These are phyloP conservation scores for Nyctibius bracteatus DNA, from an alignment of 2,113 vertebrate genomes.

Conservation along the genomic window DNA sequence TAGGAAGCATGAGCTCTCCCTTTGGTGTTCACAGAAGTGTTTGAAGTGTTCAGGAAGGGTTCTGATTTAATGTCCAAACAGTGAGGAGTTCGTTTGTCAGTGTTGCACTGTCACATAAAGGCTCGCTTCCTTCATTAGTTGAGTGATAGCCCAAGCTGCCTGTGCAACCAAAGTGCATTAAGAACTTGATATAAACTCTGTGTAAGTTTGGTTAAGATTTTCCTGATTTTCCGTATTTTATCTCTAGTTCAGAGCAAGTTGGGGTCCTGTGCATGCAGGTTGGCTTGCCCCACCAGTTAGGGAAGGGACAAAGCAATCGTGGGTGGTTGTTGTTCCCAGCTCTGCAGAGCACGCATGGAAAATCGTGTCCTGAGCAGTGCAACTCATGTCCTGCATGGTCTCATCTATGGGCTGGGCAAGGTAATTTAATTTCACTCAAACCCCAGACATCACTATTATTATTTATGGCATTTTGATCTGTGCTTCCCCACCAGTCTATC, in stretches of 20 bases:
- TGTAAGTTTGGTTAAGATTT: neutral
- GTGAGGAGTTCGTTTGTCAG: neutral
- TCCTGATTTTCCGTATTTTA: neutral
- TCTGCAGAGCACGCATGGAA: neutral
- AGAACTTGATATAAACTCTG: rapidly evolving
- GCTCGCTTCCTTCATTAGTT: neutral
- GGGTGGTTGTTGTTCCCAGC: neutral
- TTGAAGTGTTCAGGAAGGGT: neutral
- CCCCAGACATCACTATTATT: constrained; percentile 37
- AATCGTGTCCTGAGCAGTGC: neutral
- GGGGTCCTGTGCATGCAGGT: rapidly evolving
- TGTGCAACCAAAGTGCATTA: neutral
- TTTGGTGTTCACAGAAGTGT: neutral
- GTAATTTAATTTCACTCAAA: constrained; percentile 45
- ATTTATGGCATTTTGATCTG: constrained; percentile 57
- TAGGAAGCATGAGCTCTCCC: neutral
- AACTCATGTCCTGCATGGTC: neutral
- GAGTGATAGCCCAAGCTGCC: neutral
- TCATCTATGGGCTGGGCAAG: constrained; percentile 19
- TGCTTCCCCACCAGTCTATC: constrained; percentile 40
- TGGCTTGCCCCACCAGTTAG: neutral
- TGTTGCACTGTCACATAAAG: neutral
- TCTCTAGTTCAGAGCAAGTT: neutral
- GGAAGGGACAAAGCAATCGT: neutral
- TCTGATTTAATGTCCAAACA: neutral